Evolutionary conservation across 2,797 vertebrate genomes (phyloP).

Genomic region (Antrozous pallidus): DNA sequence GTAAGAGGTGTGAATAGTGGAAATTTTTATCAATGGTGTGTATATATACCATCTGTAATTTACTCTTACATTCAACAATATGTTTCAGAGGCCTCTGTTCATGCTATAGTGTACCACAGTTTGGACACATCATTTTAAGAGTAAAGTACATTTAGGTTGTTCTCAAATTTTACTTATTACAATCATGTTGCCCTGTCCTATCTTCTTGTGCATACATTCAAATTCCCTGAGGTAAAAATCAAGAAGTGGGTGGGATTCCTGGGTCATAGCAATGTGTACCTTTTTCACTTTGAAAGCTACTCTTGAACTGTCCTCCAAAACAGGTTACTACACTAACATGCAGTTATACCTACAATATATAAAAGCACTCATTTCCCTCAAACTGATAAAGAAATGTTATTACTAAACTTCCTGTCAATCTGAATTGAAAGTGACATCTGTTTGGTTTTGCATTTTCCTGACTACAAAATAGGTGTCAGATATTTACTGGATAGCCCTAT

Average conservation of each 20-base stretch:
- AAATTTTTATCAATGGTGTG: neutral
- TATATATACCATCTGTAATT: neutral
- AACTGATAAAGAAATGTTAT: neutral
- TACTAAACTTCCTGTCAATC: neutral
- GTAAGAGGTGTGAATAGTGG: neutral
- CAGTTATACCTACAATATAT: neutral
- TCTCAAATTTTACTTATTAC: neutral
- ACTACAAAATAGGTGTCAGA: neutral
- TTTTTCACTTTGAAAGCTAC: neutral
- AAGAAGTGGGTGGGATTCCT: neutral
- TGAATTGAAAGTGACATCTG: neutral
- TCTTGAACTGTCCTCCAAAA: constrained; percentile 1
- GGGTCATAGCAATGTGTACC: neutral
- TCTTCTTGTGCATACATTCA: neutral
- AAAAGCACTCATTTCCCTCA: neutral
- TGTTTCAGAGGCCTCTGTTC: neutral
- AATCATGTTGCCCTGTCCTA: neutral
- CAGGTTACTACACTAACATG: neutral
- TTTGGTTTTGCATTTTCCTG: neutral
- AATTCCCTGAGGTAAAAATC: neutral
- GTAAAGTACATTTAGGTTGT: neutral
- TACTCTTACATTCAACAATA: neutral
- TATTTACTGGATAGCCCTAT: neutral
- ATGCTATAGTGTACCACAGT: neutral
- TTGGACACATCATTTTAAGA: neutral